Evolutionary conservation across 2,888 invertebrate species (phyloP).

Genomic region (Halictus ligatus): DNA sequence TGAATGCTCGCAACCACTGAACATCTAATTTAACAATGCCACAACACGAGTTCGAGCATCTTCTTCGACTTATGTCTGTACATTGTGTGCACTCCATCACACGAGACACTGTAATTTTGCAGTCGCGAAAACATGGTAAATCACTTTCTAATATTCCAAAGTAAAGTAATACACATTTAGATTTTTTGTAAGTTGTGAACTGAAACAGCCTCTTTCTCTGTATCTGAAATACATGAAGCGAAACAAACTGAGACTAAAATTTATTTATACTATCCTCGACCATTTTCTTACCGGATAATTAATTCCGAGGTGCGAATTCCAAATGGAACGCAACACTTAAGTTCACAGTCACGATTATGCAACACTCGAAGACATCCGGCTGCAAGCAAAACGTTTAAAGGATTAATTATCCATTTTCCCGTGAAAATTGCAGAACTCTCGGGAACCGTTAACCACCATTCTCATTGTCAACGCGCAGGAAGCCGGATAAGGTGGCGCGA

Average conservation of each 20-base stretch:
- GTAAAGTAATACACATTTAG: too few relatives aligned
- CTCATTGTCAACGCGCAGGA: background rate
- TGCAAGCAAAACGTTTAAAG: background rate
- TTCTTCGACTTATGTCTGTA: too few relatives aligned
- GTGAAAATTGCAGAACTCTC: background rate
- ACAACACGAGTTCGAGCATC: background rate
- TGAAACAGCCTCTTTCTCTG: too few relatives aligned
- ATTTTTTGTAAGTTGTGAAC: too few relatives aligned
- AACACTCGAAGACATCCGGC: background rate
- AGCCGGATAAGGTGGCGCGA: constrained; percentile 28
- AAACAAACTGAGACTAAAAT: too few relatives aligned
- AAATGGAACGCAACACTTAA: background rate
- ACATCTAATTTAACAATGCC: background rate
- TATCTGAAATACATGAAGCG: too few relatives aligned
- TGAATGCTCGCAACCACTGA: background rate
- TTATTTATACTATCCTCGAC: too few relatives aligned
- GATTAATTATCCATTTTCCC: background rate
- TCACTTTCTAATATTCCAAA: too few relatives aligned
- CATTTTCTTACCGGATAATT: background rate
- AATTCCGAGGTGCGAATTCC: background rate
- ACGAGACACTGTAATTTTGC: too few relatives aligned
- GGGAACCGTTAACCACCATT: background rate
- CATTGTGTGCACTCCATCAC: too few relatives aligned
- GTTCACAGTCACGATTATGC: background rate
- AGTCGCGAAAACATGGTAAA: too few relatives aligned